Base-by-base conservation (phyloP, 2,797 vertebrate species). In the Sebastes cheni region DNA sequence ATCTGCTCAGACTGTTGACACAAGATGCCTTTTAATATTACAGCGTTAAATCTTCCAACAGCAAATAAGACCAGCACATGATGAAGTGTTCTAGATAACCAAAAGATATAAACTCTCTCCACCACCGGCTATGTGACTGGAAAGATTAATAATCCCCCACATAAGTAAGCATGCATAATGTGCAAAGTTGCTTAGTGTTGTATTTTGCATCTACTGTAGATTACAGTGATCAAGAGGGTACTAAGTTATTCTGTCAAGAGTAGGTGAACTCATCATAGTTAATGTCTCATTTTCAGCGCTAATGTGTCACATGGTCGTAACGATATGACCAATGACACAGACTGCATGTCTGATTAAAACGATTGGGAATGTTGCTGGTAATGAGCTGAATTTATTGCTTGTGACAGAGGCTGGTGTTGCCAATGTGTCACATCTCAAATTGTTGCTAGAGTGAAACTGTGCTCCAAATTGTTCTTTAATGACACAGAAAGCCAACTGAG, bases 381-480 rank as follows among this genome's bases (percentile, higher is more conserved):
- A 84, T 77, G 46, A 88, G 78, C 42, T 55, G 30, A 61, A 80
- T 82, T 65, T 67, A 80, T 80, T 64, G 66, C 36, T 20, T 27
- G 23, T 32, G 75, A 54, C 46, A 68, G 16, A 58, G 18, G 36
- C 50, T 70, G 5, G 9, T 73, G 67, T 68, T 68, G 32, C 36
- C 14, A 1, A 25, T 52, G 65, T 25, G 20, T 61, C 34, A 36
- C 20, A 73, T 83, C 54, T 84, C 18, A 68, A 72, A 84, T 25
- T 46, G 30, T 6, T 6, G 25, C 9, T n/a, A 27, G 22, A 36
- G 61, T 25, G 30, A 81, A 61, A 46, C n/a, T 67, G 27, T 16
- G 34, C 61, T 18, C 22, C 25, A 46, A 66, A 20, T 52, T 67
- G 25, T 74, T 73, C 64, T 74, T 59, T 36, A 58, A 52, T 75